Evolutionary conservation across 92 coral and sea anemone genomes (phyloP).

Genomic region (Paragorgia papillata): DNA sequence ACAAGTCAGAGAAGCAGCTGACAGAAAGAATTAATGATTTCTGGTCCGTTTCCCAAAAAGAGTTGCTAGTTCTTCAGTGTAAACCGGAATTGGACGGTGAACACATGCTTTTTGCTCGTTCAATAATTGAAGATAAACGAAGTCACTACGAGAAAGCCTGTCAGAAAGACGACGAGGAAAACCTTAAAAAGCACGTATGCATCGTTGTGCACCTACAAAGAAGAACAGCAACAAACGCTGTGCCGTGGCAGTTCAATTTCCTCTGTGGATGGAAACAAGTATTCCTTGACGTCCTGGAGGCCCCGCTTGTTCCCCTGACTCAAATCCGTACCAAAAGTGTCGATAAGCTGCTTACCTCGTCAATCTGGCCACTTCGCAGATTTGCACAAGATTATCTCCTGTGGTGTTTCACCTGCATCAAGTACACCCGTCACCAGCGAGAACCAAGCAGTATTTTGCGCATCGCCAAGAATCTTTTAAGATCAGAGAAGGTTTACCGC

Average conservation of each 20-base stretch:
- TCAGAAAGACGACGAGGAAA: constrained; percentile 15
- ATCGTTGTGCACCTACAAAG: constrained; percentile 83
- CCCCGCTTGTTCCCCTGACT: constrained; percentile 62
- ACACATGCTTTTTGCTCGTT: constrained; percentile 79
- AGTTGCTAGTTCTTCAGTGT: constrained; percentile 77
- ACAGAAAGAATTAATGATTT: constrained; percentile 69
- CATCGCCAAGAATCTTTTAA: constrained; percentile 36
- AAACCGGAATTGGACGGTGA: constrained; percentile 79
- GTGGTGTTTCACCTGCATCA: constrained; percentile 92
- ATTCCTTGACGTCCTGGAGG: constrained; percentile 74
- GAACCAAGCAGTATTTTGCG: constrained; percentile 43
- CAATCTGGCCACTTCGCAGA: constrained; percentile 60
- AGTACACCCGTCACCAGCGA: constrained; percentile 60
- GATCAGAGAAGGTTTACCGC: background rate
- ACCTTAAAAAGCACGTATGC: constrained; percentile 74
- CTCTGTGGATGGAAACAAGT: constrained; percentile 92
- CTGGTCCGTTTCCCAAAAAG: constrained; percentile 65
- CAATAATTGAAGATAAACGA: constrained; percentile 80
- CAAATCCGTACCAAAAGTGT: constrained; percentile 54
- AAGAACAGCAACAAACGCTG: constrained; percentile 47
- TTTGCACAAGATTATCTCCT: constrained; percentile 67
- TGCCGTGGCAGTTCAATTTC: constrained; percentile 91
- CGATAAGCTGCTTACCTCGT: constrained; percentile 56
- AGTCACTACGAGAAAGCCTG: constrained; percentile 39
- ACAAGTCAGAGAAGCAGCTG: constrained; percentile 85